A percentile compares a stretch with the other conserved stretches of the same genome.
Conservation (phyloP, 2,113 vertebrate genomes). For the Campylomormyrus tamandua region DNA sequence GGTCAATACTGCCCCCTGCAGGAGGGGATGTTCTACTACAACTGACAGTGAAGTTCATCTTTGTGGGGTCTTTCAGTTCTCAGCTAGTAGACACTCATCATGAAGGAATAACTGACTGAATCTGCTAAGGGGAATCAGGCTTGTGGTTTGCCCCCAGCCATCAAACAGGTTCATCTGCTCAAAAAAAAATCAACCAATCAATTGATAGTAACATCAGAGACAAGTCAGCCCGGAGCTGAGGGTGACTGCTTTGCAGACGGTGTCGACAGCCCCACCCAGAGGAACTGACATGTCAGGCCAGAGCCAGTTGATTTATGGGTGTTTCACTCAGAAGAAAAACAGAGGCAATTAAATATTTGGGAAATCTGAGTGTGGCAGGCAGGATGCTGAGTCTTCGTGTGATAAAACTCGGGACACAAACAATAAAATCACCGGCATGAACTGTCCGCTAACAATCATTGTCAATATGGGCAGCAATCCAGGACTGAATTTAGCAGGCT, state of each 20-base stretch:
- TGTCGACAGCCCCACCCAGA: neutral
- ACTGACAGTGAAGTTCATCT: neutral
- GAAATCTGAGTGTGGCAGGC: neutral
- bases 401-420: neutral
- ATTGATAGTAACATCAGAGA: neutral
- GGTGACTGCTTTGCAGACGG: neutral
- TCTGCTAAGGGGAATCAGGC: slow-evolving; percentile 1
- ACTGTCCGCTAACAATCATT: neutral
- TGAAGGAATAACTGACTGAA: neutral
- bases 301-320: neutral
- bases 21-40: neutral
- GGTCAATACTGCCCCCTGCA: neutral
- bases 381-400: neutral
- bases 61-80: neutral
- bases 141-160: slow-evolving; percentile 8
- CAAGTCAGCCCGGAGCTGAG: neutral
- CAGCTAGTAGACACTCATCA: neutral
- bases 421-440: neutral
- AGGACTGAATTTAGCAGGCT: neutral
- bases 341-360: no score
- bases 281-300: neutral
- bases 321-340: neutral
- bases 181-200: neutral
- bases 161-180: slow-evolving; percentile 4
- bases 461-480: neutral